Evolutionary conservation across 2,888 invertebrate species (phyloP), one percentile per base, ranked within the genome.

Genomic region (Nymphalis polychloros): DNA sequence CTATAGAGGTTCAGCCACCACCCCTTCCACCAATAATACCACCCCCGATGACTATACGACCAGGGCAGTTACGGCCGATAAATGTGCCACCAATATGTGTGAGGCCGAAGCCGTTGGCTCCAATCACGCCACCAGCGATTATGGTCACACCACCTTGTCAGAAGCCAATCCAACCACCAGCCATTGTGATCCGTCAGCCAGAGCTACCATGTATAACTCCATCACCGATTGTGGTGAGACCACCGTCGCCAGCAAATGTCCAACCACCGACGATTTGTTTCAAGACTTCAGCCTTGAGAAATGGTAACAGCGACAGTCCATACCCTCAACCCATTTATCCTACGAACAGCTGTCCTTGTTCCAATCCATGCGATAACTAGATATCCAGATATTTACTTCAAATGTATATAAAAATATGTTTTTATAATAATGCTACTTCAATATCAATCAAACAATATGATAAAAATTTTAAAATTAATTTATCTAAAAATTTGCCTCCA

Each of bases 121-220:
- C 84, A 0, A 82, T 90, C 1, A 78, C 78, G 2, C 87, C 87
- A 0, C 78, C 84, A 0, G 75, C 86, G 0, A 80, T 89, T 7
- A 70, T 76, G 2, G 81, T 90, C 0, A 76, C 75, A 8, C 85
- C 86, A 19, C 88, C 87, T 0, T 70, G 71, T 0, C 83, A 81
- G 0, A 17, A 69, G 0, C 81, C 84, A 0, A 74, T 90, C 0
- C 73, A 73, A 27, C 81, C 80, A 0, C 71, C 77, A 1, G 59
- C 82, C 0, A 76, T 84, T 1, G 74, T 69, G 4, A 77, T 84
- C 1, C 75, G 72, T 2, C 84, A 83, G 0, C 83, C 86, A 0
- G 68, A 66, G 0, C 68, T 70, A 0, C 57, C 72, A 0, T 74
- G 77, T 0, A 78, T 83, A 8, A 75, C 68, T 1, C 80, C 79